Percentiles rank a stretch among this genome's conserved stretches.
These are phyloP conservation scores for Tachyglossus aculeatus DNA, from an alignment of 2,797 vertebrate species.

Conservation along the genomic window DNA sequence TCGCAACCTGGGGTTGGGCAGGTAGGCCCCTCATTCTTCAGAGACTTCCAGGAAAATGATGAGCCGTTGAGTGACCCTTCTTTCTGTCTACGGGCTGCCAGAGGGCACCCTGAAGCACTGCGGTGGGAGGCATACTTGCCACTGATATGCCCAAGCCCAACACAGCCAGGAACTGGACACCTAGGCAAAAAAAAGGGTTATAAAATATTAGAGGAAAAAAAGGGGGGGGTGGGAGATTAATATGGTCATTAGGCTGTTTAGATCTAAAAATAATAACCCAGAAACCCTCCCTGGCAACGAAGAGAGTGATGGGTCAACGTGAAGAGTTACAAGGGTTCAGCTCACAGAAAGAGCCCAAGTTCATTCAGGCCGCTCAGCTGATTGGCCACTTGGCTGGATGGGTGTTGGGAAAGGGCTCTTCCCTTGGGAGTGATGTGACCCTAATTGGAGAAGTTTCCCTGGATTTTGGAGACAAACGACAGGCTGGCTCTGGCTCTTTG, in stretches of 20 bases:
- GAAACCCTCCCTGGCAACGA: neutral
- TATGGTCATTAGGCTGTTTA: too few relatives aligned
- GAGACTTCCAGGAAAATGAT: slow-evolving; percentile 94
- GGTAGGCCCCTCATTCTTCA: slow-evolving; percentile 93
- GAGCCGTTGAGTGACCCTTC: slow-evolving; percentile 92
- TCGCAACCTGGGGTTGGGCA: slow-evolving; percentile 96
- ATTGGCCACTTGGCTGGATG: too few relatives aligned
- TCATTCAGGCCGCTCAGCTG: too few relatives aligned
- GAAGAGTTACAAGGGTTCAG: too few relatives aligned
- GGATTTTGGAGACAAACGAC: too few relatives aligned
- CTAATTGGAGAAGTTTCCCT: too few relatives aligned
- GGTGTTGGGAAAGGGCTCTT: too few relatives aligned
- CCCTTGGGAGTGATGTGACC: too few relatives aligned
- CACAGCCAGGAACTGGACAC: slow-evolving; percentile 95
- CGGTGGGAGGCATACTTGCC: slow-evolving; percentile 97
- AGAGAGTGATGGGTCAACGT: neutral
- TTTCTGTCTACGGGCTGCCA: slow-evolving; percentile 94
- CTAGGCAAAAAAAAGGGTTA: slow-evolving; percentile 66
- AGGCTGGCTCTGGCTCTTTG: too few relatives aligned
- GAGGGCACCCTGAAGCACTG: slow-evolving; percentile 93
- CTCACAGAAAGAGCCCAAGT: too few relatives aligned
- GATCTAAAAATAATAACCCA: too few relatives aligned
- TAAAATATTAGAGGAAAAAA: neutral
- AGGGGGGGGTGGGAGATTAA: rapidly evolving
- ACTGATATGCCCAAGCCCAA: slow-evolving; percentile 96